Evolutionary conservation across 2,113 vertebrate genomes (phyloP).

Genomic region (Prunella fulvescens): DNA sequence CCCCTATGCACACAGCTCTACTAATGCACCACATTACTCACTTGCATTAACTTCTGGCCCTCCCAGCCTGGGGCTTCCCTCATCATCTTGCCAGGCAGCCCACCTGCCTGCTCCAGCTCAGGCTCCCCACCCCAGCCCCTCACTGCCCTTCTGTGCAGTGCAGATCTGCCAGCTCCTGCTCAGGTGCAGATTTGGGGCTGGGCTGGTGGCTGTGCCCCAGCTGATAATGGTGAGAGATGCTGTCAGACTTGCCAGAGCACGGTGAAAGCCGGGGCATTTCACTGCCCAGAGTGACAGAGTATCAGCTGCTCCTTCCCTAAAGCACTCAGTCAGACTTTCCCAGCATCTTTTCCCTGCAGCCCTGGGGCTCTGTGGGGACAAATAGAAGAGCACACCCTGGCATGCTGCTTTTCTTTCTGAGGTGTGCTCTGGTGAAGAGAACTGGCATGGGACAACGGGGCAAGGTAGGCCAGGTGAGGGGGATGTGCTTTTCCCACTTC

Average conservation of each 20-base stretch:
- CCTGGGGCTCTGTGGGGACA: neutral
- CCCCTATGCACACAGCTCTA: neutral
- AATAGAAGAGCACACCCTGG: neutral
- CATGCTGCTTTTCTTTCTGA: neutral
- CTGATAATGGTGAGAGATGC: neutral
- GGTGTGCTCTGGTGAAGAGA: neutral
- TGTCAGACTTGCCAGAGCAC: neutral
- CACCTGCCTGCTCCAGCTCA: rapidly evolving
- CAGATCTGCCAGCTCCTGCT: neutral
- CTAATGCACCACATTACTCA: neutral
- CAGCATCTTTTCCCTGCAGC: neutral
- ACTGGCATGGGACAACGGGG: neutral
- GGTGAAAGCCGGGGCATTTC: neutral
- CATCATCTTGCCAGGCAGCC: neutral
- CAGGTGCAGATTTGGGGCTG: neutral
- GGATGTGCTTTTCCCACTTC: neutral
- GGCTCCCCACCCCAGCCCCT: neutral
- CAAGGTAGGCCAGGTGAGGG: neutral
- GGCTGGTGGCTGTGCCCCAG: neutral
- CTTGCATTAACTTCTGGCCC: neutral
- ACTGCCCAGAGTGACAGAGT: neutral
- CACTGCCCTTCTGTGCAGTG: neutral
- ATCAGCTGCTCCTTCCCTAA: neutral
- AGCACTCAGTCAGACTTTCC: neutral
- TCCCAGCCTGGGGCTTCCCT: neutral